These are phyloP conservation scores for Drosophila infuscata DNA, from an alignment of 2,888 invertebrate species.

Conservation along the genomic window DNA sequence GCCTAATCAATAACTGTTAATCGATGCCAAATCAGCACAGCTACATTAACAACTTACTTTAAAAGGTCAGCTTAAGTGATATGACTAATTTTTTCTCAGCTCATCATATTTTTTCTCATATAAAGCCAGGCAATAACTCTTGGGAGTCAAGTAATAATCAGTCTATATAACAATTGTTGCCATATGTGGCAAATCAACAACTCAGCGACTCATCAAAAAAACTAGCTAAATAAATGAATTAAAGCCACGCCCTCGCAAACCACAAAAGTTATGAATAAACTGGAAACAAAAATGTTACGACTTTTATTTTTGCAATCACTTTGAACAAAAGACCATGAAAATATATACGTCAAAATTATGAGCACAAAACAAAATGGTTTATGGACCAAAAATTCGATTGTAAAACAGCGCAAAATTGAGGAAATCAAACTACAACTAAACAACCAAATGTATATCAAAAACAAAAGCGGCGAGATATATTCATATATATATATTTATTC, in stretches of 20 bases:
- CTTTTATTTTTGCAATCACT: slow-evolving; percentile 6
- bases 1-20: background rate
- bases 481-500: background rate
- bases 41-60: background rate
- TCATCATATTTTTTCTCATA: background rate
- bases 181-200: slow-evolving; percentile 25
- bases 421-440: slow-evolving; percentile 40
- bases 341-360: background rate
- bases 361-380: background rate
- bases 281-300: slow-evolving; percentile 12
- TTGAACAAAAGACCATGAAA: background rate
- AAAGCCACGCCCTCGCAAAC: slow-evolving; percentile 23
- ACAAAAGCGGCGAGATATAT: background rate
- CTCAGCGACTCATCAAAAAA: slow-evolving; percentile 23
- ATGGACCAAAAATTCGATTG: slow-evolving; percentile 5
- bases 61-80: background rate
- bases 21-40: background rate
- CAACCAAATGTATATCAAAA: slow-evolving; percentile 10
- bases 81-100: background rate
- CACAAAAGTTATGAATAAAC: slow-evolving; percentile 12
- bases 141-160: slow-evolving; percentile 5
- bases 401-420: slow-evolving; percentile 23
- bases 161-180: background rate
- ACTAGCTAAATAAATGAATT: background rate
- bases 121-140: slow-evolving; percentile 5